These are phyloP conservation scores for Amiota mariae DNA, from an alignment of 2,888 invertebrate species.

Conservation along the genomic window DNA sequence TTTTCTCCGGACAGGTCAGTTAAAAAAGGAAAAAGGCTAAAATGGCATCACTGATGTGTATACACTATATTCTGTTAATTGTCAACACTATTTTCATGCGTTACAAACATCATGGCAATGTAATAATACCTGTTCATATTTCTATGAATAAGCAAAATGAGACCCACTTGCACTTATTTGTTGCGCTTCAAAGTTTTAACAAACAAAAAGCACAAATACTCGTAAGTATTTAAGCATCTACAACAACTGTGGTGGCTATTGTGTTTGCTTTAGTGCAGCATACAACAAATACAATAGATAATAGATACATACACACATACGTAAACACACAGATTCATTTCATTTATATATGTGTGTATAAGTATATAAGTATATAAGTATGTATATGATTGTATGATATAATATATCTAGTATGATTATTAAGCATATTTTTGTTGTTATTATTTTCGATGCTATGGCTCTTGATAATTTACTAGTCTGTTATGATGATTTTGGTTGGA, in stretches of 20 bases:
- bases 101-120: background rate
- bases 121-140: background rate
- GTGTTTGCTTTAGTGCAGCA: background rate
- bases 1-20: too few relatives aligned
- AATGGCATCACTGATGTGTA: too few relatives aligned
- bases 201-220: background rate
- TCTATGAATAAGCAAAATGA: too few relatives aligned
- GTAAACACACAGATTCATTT: too few relatives aligned
- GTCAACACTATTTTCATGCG: too few relatives aligned
- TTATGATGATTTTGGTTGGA: too few relatives aligned
- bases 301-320: background rate
- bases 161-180: conserved; percentile 14
- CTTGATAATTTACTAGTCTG: too few relatives aligned
- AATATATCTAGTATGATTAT: background rate
- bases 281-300: conserved; percentile 2
- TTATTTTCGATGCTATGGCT: background rate
- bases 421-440: background rate
- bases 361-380: background rate
- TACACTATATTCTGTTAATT: too few relatives aligned
- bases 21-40: too few relatives aligned
- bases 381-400: background rate
- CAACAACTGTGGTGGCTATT: background rate
- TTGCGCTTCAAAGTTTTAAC: conserved; percentile 18
- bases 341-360: too few relatives aligned
- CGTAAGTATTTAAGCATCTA: conserved; percentile 2